These are phyloP conservation scores for Pantherophis vulpinus DNA, from an alignment of 2,797 vertebrate species.

Conservation along the genomic window DNA sequence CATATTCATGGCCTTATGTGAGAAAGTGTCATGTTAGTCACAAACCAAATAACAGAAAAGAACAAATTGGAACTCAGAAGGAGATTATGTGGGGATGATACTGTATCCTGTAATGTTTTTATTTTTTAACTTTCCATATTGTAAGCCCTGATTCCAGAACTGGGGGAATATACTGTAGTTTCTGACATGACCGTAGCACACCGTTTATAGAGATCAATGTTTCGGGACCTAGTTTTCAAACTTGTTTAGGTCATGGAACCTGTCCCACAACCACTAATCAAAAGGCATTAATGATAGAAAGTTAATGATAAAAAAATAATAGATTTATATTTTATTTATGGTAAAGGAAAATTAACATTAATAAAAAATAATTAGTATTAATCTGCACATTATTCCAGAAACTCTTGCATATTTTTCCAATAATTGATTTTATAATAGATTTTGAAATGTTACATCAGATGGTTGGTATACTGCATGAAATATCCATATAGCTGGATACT, in stretches of 20 bases:
- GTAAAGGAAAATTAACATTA: neutral
- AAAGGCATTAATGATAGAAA: neutral
- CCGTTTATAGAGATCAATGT: neutral
- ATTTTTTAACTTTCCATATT: neutral
- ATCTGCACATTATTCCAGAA: neutral
- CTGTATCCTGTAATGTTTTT: neutral
- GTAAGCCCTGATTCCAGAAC: neutral
- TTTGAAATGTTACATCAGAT: neutral
- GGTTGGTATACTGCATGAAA: neutral
- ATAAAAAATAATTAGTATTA: neutral
- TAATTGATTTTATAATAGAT: neutral
- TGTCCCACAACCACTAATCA: neutral
- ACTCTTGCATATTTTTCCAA: neutral
- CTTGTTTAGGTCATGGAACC: neutral
- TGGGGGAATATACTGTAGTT: neutral
- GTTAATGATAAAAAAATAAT: neutral
- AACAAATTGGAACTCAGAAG: neutral
- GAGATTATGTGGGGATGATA: neutral
- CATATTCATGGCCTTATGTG: neutral
- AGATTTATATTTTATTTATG: neutral
- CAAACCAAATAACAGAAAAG: neutral
- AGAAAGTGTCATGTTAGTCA: neutral
- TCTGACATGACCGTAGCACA: neutral
- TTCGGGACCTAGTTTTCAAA: neutral
- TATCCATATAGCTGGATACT: neutral